Evolutionary conservation across 1,140 invertebrate species (phyloP).

Genomic region (Aradophagus sp.): DNA sequence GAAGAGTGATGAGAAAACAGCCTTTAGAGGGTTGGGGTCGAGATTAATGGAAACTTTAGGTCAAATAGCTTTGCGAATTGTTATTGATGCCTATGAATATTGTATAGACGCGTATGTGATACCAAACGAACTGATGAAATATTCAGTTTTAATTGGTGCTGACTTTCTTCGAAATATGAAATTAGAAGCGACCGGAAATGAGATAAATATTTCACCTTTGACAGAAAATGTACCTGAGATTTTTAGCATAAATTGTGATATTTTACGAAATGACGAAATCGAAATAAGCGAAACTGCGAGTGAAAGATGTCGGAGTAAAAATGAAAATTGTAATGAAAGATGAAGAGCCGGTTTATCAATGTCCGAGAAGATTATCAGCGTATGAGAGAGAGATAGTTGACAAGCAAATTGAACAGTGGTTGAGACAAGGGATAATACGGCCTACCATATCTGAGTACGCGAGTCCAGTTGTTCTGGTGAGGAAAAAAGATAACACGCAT

Average conservation of each 20-base stretch:
- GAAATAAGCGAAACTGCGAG: background rate
- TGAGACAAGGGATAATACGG: slow-evolving; percentile 2
- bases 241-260: slow-evolving; percentile 9
- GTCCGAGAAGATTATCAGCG: slow-evolving; percentile 6
- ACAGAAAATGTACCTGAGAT: background rate
- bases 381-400: slow-evolving; percentile 3
- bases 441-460: slow-evolving; percentile 5
- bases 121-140: slow-evolving; percentile 2
- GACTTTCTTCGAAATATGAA: slow-evolving; percentile 7
- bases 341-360: slow-evolving; percentile 5
- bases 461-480: slow-evolving; percentile 6
- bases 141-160: slow-evolving; percentile 5
- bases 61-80: background rate
- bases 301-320: slow-evolving; percentile 8
- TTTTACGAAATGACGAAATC: background rate
- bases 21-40: slow-evolving; percentile 9
- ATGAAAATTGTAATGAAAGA: slow-evolving; percentile 12
- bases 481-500: slow-evolving; percentile 5
- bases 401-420: slow-evolving; percentile 1
- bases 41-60: slow-evolving; percentile 6
- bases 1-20: background rate
- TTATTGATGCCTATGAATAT: background rate
- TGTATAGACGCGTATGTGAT: background rate
- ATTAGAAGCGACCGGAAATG: background rate
- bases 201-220: slow-evolving; percentile 1